phyloP scores from a whole-genome alignment of 2,113 vertebrate species.

The Ochotona curzoniae region DNA sequence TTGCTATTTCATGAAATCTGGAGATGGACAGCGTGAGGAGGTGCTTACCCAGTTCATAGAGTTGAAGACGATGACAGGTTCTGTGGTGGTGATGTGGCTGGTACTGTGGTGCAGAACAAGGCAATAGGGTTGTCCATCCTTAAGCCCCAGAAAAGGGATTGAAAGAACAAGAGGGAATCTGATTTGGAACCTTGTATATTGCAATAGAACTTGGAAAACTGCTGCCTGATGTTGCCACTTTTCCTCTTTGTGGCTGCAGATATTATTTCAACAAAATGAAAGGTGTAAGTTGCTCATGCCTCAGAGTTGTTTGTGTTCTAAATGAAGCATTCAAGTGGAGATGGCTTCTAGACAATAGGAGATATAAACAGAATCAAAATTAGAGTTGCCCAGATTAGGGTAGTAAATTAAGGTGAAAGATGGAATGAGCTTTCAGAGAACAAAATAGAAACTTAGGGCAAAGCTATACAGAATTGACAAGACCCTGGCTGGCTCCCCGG shows the following conservation, averaged over 20 bases:
- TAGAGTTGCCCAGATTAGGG: not conserved
- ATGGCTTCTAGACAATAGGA: not conserved
- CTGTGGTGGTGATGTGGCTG: not conserved
- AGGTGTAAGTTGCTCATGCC: not conserved
- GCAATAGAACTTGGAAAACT: not conserved
- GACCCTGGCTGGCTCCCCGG: not conserved
- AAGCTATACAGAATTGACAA: not conserved
- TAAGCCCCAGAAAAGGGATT: not conserved
- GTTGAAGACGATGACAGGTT: not conserved
- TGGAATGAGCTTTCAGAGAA: not conserved
- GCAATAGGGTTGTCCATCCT: no score
- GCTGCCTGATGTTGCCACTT: not conserved
- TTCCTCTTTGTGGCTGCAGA: not conserved
- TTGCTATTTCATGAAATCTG: slow-evolving; percentile 2
- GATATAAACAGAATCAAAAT: not conserved
- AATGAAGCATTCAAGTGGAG: not conserved
- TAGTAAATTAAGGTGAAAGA: not conserved
- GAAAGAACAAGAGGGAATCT: not conserved
- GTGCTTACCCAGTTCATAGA: not conserved
- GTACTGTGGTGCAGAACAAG: not conserved
- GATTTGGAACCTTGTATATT: not conserved
- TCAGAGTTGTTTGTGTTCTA: not conserved
- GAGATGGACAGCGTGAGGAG: not conserved
- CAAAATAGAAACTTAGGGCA: not conserved
- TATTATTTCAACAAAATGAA: not conserved